These are phyloP conservation scores for Lucinisca nassula DNA, from an alignment of 2,888 invertebrate species.

Conservation along the genomic window DNA sequence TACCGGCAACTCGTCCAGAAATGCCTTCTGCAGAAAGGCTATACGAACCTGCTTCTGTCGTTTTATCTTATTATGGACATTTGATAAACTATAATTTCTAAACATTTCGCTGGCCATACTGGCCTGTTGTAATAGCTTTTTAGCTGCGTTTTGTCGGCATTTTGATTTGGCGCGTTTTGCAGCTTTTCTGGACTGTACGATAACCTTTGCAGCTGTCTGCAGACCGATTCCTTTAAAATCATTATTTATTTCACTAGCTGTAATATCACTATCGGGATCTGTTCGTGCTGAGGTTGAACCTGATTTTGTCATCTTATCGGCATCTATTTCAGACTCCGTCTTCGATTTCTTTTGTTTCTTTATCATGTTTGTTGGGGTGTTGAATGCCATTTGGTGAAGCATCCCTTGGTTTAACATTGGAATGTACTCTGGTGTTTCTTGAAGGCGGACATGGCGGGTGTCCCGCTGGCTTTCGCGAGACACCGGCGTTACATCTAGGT, in stretches of 20 bases:
- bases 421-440: constrained; percentile 61
- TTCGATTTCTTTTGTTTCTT: background rate
- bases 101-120: constrained; percentile 26
- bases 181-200: constrained; percentile 48
- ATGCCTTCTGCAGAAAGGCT: constrained; percentile 52
- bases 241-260: background rate
- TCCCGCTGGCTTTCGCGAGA: background rate
- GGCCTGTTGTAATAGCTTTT: constrained; percentile 5
- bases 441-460: constrained; percentile 8
- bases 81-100: constrained; percentile 47
- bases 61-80: constrained; percentile 37
- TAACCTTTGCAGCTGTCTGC: constrained; percentile 39
- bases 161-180: constrained; percentile 22
- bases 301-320: too few species aligned
- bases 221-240: constrained; percentile 16
- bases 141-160: constrained; percentile 17
- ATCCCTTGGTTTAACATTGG: constrained; percentile 41
- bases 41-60: constrained; percentile 49
- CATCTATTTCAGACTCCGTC: background rate
- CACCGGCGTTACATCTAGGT: background rate
- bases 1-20: constrained; percentile 49
- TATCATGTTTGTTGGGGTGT: background rate
- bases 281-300: background rate
- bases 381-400: background rate
- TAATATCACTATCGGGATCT: background rate